phyloP scores from a whole-genome alignment of 2,797 vertebrate species.

The Platyrinchus mystaceus region DNA sequence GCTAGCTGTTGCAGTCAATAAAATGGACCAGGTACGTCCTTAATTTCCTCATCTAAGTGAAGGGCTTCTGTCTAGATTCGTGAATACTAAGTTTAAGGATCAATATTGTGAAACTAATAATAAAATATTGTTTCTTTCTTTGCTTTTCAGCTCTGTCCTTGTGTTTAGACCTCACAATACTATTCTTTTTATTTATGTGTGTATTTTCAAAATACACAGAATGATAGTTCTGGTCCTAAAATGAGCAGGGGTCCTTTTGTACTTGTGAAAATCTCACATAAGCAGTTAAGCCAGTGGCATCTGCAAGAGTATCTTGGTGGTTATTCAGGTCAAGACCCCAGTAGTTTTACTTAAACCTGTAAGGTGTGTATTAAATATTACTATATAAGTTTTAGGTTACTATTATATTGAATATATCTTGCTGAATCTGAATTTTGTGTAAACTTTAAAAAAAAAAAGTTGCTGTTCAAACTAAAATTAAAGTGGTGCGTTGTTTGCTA shows the following conservation, averaged over 20 bases:
- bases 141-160: not conserved
- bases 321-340: not conserved
- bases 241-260: not conserved
- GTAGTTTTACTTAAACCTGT: not conserved
- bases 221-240: not conserved
- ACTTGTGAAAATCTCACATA: not conserved
- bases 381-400: not conserved
- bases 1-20: conserved; percentile 95
- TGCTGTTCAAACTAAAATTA: not conserved
- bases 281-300: not conserved
- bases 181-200: not conserved
- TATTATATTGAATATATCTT: not conserved
- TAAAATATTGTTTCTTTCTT: not conserved
- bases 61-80: not conserved
- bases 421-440: not conserved
- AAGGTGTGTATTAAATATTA: not conserved
- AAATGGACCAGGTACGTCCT: conserved; percentile 94
- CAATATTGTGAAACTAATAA: not conserved
- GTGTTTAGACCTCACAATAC: not conserved
- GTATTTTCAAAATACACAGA: not conserved
- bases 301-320: not conserved
- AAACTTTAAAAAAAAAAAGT: not conserved
- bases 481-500: not conserved
- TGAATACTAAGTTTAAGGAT: not conserved
- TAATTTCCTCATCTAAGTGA: not conserved